Percentiles rank a stretch among this genome's conserved stretches.
Conservation (phyloP, 2,888 invertebrate species). For the Cybosia mesomella region DNA sequence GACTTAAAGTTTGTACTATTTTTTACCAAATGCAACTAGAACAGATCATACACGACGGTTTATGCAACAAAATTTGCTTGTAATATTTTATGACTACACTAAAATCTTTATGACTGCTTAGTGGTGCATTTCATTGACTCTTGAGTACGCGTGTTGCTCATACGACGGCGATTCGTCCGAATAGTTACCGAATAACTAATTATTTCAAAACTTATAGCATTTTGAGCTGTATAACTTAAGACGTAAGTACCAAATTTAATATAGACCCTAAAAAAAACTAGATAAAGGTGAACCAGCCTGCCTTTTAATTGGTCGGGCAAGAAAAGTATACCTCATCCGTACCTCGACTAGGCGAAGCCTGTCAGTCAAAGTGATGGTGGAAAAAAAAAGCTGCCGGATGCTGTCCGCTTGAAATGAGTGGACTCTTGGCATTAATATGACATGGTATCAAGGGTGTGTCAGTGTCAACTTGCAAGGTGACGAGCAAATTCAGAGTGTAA, state of each 20-base stretch:
- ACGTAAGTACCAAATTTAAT: neutral
- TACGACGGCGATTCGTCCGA: neutral
- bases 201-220: neutral
- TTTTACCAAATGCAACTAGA: neutral
- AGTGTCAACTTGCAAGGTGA: neutral
- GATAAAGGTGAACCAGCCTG: too few relatives aligned
- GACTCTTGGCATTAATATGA: too few relatives aligned
- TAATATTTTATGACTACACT: neutral
- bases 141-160: neutral
- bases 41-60: neutral
- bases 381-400: neutral
- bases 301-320: neutral
- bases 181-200: neutral
- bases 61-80: neutral
- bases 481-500: too few relatives aligned
- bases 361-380: neutral
- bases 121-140: slow-evolving; percentile 5
- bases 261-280: neutral
- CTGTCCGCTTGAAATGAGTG: too few relatives aligned
- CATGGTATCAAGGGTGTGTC: too few relatives aligned
- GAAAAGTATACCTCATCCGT: too few relatives aligned
- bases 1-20: neutral
- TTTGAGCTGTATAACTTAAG: neutral
- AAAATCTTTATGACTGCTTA: neutral
- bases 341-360: too few relatives aligned